These are phyloP conservation scores for Arenicola marina DNA, from an alignment of 2,888 invertebrate species.

Conservation along the genomic window DNA sequence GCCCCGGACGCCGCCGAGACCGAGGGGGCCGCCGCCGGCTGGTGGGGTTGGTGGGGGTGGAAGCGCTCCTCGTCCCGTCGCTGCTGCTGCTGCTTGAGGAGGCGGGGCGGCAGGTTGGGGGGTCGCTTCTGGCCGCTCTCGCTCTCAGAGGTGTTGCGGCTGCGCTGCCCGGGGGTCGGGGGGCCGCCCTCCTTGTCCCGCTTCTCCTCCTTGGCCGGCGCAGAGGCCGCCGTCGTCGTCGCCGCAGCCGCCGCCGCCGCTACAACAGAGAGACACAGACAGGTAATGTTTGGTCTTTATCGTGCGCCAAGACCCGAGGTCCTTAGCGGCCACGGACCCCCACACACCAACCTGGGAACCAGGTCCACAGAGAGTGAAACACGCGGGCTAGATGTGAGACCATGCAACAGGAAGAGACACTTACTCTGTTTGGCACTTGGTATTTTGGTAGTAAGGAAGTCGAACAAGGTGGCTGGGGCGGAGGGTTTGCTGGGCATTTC, in stretches of 20 bases:
- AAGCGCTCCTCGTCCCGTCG: background rate
- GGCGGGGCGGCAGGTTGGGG: background rate
- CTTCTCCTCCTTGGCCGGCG: background rate
- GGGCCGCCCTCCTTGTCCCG: background rate
- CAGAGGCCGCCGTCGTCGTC: background rate
- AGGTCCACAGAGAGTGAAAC: too few species aligned
- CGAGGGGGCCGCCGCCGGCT: too few species aligned
- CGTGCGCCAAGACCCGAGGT: too few species aligned
- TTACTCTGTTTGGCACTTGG: background rate
- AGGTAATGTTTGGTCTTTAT: too few species aligned
- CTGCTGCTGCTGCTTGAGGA: background rate
- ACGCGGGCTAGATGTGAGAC: too few species aligned
- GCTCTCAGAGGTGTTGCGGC: background rate
- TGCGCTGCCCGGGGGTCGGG: background rate
- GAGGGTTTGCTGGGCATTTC: conserved; percentile 47
- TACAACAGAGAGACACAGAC: background rate
- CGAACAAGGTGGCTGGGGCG: conserved; percentile 58
- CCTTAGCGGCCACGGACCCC: too few species aligned
- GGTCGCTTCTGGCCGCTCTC: background rate
- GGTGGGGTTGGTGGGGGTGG: too few species aligned
- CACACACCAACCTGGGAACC: too few species aligned
- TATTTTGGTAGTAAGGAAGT: conserved; percentile 58
- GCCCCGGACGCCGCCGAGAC: too few species aligned
- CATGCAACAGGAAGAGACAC: too few species aligned
- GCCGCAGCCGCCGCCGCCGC: too few species aligned